phyloP scores from a whole-genome alignment of 2,113 vertebrate genomes.

The Patagioenas fasciata region DNA sequence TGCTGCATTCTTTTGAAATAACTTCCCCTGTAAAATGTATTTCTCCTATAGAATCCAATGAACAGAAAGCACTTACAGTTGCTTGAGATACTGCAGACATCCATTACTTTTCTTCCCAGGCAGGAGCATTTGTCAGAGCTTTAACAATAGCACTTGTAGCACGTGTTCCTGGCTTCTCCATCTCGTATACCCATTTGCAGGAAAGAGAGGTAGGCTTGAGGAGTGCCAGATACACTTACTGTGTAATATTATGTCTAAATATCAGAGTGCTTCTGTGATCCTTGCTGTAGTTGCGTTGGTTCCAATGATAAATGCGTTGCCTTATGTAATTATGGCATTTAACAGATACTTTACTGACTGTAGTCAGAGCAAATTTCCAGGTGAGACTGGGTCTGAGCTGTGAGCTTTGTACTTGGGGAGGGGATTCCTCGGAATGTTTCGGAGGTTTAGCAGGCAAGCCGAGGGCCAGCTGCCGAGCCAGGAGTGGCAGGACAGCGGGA shows the following conservation, averaged over 20 bases:
- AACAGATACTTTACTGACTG: neutral
- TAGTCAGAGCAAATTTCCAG: neutral
- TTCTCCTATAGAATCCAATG: neutral
- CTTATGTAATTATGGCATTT: neutral
- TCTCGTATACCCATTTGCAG: neutral
- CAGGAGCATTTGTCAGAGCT: neutral
- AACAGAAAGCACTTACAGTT: neutral
- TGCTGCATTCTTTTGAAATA: neutral
- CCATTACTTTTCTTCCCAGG: neutral
- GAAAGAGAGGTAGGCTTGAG: neutral
- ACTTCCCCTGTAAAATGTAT: neutral
- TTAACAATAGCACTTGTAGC: neutral
- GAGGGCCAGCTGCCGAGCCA: neutral
- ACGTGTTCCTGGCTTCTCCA: neutral
- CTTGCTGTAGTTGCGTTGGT: neutral
- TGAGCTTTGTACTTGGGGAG: neutral
- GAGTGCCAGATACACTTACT: neutral
- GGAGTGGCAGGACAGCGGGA: neutral
- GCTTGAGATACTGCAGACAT: neutral
- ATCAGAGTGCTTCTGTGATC: neutral
- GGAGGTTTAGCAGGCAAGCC: neutral
- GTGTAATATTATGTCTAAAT: neutral
- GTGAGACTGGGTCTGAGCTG: neutral
- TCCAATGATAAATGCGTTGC: fast-evolving
- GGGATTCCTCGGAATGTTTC: neutral